Percentiles rank a stretch among this genome's conserved stretches.
These are phyloP conservation scores for Anolis sagrei DNA, from an alignment of 2,113 vertebrate species.

Conservation along the genomic window DNA sequence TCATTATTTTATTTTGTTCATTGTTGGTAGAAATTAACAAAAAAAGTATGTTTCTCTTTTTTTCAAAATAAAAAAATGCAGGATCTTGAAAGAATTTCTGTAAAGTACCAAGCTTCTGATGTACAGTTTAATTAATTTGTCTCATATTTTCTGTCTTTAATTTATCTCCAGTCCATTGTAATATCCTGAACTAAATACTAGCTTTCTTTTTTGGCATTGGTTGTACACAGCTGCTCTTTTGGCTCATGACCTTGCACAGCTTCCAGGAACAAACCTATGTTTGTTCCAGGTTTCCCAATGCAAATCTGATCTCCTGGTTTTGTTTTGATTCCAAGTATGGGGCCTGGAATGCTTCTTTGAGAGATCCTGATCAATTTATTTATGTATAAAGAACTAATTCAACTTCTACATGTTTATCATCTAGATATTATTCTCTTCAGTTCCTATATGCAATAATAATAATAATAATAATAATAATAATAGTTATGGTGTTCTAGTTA, in stretches of 20 bases:
- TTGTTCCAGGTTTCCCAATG: background rate
- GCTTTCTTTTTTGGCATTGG: conserved; percentile 2
- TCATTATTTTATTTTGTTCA: too few relatives aligned
- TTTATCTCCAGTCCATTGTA: background rate
- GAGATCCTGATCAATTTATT: background rate
- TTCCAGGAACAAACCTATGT: background rate
- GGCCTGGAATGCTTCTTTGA: background rate
- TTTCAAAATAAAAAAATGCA: background rate
- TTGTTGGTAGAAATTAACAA: too few relatives aligned
- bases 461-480: background rate
- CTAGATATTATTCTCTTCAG: background rate
- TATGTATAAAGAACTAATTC: background rate
- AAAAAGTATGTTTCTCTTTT: too few relatives aligned
- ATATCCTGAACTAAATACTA: background rate
- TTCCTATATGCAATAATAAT: background rate
- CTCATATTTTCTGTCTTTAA: conserved; percentile 3
- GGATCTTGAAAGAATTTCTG: background rate
- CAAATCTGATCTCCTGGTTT: background rate
- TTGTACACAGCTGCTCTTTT: conserved; percentile 13
- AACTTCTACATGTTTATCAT: background rate
- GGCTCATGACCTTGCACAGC: background rate
- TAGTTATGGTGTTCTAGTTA: background rate
- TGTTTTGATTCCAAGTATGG: background rate
- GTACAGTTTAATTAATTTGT: background rate
- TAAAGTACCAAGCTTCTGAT: background rate